A percentile compares a stretch with the other conserved stretches of the same genome.
Evolutionary conservation across 2,113 vertebrate genomes (phyloP).

Genomic region (Numida meleagris): DNA sequence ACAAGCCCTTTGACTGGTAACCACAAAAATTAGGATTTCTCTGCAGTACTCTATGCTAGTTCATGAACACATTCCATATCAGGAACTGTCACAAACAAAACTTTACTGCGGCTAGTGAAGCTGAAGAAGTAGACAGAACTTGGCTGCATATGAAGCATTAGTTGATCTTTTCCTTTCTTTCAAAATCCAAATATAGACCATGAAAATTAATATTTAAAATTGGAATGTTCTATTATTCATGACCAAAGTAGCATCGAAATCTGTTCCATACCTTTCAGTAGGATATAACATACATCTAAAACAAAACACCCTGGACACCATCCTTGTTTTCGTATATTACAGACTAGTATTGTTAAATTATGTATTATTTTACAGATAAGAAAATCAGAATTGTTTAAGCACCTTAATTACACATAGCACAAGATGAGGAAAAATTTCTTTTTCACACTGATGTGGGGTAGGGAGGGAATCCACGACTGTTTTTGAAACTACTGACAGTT

Average conservation of each 20-base stretch:
- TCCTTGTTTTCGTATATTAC: not conserved
- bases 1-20: not conserved
- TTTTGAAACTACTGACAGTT: not conserved
- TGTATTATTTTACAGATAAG: not conserved
- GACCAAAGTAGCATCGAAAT: slow-evolving; percentile 3
- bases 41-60: not conserved
- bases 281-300: not conserved
- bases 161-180: not conserved
- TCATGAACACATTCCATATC: not conserved
- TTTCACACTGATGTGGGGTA: not conserved
- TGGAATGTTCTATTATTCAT: not conserved
- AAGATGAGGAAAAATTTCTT: not conserved
- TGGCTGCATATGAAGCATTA: not conserved
- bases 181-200: not conserved
- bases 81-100: not conserved
- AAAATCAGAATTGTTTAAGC: not conserved
- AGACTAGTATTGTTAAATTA: not conserved
- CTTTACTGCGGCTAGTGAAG: not conserved
- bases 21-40: not conserved
- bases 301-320: not conserved
- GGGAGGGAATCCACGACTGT: not conserved
- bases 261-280: not conserved
- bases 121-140: not conserved
- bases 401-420: not conserved
- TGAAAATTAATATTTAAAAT: not conserved